Evolutionary conservation across 1,140 invertebrate species (phyloP).

Genomic region (Danaus plexippus): DNA sequence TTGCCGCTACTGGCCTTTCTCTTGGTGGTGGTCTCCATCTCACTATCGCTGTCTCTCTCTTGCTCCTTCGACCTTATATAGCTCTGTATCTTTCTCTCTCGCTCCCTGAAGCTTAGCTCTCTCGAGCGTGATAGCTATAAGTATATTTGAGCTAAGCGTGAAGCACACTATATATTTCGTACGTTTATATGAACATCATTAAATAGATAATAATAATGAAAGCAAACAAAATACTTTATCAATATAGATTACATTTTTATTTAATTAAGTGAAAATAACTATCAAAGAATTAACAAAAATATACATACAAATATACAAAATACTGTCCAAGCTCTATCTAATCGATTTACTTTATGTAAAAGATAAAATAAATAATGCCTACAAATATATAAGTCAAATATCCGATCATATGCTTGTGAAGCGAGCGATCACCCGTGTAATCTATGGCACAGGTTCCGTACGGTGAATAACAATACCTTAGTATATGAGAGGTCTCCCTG

Average conservation of each 20-base stretch:
- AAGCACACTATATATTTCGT: no score
- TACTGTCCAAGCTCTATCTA: slow-evolving; percentile 1
- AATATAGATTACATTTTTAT: no score
- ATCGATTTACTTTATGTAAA: background rate
- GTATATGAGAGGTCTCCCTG: slow-evolving; percentile 73
- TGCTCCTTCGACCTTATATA: slow-evolving; percentile 64
- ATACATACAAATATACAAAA: slow-evolving; percentile 1
- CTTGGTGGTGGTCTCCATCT: slow-evolving; percentile 73
- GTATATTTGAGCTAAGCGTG: slow-evolving; percentile 28
- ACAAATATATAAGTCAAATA: no score
- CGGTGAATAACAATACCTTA: slow-evolving; percentile 41
- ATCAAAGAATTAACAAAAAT: slow-evolving; percentile 8
- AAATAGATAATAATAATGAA: no score
- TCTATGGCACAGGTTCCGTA: slow-evolving; percentile 1
- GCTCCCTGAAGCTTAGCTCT: slow-evolving; percentile 63
- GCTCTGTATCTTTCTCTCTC: slow-evolving; percentile 62
- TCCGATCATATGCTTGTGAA: background rate
- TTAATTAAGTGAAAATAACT: no score
- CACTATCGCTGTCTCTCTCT: slow-evolving; percentile 71
- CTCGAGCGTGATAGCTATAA: slow-evolving; percentile 60
- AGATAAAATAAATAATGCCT: background rate
- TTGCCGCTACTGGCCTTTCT: slow-evolving; percentile 69
- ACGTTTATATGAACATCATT: no score
- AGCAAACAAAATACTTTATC: no score
- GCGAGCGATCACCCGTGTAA: background rate